phyloP scores from a whole-genome alignment of 2,888 invertebrate genomes.

The Aspidiotus rigidus region DNA sequence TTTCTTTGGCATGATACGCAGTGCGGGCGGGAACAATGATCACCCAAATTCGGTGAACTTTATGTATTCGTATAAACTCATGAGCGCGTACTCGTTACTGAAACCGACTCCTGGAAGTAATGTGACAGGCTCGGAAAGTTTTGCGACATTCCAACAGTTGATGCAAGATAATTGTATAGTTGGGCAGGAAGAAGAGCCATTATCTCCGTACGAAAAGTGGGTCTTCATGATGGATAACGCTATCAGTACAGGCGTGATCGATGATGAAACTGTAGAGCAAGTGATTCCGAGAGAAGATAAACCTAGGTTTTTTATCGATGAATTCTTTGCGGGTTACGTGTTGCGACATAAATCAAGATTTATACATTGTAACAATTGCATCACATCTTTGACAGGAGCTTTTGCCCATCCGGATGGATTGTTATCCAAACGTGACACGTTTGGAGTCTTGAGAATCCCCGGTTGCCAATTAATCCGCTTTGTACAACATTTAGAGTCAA shows the following conservation, averaged over 20 bases:
- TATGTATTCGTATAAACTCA: not conserved
- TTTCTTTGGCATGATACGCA: constrained; percentile 7
- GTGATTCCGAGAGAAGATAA: not conserved
- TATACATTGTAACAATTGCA: not conserved
- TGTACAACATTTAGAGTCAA: not conserved
- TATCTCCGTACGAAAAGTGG: not conserved
- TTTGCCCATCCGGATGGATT: not conserved
- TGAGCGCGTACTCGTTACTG: not conserved
- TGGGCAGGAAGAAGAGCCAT: not conserved
- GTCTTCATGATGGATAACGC: too few species aligned
- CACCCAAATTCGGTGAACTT: not conserved
- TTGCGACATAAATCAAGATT: not conserved
- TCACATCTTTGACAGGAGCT: not conserved
- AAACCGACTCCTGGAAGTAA: not conserved
- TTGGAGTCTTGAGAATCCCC: not conserved
- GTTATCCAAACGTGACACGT: not conserved
- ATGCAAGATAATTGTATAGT: not conserved
- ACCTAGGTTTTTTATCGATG: not conserved
- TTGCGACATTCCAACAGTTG: not conserved
- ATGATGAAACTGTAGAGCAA: too few species aligned
- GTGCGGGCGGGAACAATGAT: constrained; percentile 1
- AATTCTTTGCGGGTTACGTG: not conserved
- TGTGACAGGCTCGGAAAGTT: not conserved
- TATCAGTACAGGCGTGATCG: too few species aligned
- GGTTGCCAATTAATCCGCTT: not conserved